phyloP scores from a whole-genome alignment of 2,113 vertebrate species.

The Thamnophis sirtalis region DNA sequence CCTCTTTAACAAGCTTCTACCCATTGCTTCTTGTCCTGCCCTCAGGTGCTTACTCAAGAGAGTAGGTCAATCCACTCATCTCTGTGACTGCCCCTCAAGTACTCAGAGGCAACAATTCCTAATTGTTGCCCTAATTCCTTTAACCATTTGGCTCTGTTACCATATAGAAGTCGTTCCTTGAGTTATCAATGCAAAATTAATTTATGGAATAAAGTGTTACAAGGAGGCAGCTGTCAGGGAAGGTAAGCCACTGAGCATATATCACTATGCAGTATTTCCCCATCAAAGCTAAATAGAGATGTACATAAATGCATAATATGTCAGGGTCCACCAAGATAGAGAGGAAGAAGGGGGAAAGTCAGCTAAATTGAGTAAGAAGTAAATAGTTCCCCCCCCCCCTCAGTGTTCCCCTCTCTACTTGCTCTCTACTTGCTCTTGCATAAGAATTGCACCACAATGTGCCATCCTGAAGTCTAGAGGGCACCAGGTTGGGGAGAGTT shows the following conservation, averaged over 20 bases:
- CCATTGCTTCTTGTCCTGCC: neutral
- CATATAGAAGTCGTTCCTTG: neutral
- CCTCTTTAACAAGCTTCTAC: neutral
- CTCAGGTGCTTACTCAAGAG: neutral
- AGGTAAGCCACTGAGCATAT: neutral
- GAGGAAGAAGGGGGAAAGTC: neutral
- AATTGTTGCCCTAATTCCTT: too few species aligned
- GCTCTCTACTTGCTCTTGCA: neutral
- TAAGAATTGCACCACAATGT: neutral
- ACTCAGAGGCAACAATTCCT: neutral
- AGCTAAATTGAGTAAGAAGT: neutral
- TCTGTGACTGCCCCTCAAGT: neutral
- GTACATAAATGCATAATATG: neutral
- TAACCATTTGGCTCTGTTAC: neutral
- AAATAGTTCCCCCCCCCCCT: neutral
- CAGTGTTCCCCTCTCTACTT: neutral
- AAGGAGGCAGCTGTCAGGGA: neutral
- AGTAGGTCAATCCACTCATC: neutral
- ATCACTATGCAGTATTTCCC: neutral
- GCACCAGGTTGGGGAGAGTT: neutral
- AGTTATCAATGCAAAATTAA: neutral
- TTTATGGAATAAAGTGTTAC: neutral
- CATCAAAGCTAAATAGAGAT: neutral
- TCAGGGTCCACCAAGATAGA: neutral
- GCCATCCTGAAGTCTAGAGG: neutral